Evolutionary conservation across 2,888 invertebrate species (phyloP), one percentile per base, ranked within the genome.

Genomic region (Netelia fuscicornis): DNA sequence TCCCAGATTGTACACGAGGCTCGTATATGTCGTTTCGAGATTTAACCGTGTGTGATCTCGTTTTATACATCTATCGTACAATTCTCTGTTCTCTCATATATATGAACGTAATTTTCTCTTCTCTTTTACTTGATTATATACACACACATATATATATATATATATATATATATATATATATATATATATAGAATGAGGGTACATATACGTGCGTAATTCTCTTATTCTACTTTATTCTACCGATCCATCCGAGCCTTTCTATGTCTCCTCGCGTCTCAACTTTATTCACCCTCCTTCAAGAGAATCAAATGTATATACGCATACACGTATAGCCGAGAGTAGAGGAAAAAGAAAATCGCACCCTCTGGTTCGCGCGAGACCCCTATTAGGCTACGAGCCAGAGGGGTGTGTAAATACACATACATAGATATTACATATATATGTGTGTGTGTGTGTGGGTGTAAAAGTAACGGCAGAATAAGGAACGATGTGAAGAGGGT

Each of bases 281-380:
- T n/a, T 44, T 68, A 75, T 70, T 68, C 62, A 62, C 75, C 17
- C 42, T 17, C n/a, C 68, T 60, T 54, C 42, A 20, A 25, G 37
- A 67, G 56, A 48, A 77, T 58, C 17, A 17, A 25, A 56, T 20
- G 20, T 13, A 37, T 42, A 58, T 42, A 60, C 67, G 25, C 54
- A 68, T 30, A 37, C 52, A 30, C 23, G 23, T n/a, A 30, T 2
- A n/a, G 37, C 23, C 3, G 10, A 25, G 44, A 8, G 77, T 23
- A 37, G 8, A 17, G 30, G 42, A 56, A 13, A 42, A 67, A 44
- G 13, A 68, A 75, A 80, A 74, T 79, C 67, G 68, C 67, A 80
- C 23, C 52, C 70, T 74, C 68, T 13, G 62, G 23, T 60, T 71
- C 64, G 48, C 70, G 76, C 64, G 48, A 44, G 70, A 56, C 76